A percentile compares a stretch with the other conserved stretches of the same genome.
Evolutionary conservation across 2,113 vertebrate species (phyloP).

Genomic region (Plotosus lineatus): DNA sequence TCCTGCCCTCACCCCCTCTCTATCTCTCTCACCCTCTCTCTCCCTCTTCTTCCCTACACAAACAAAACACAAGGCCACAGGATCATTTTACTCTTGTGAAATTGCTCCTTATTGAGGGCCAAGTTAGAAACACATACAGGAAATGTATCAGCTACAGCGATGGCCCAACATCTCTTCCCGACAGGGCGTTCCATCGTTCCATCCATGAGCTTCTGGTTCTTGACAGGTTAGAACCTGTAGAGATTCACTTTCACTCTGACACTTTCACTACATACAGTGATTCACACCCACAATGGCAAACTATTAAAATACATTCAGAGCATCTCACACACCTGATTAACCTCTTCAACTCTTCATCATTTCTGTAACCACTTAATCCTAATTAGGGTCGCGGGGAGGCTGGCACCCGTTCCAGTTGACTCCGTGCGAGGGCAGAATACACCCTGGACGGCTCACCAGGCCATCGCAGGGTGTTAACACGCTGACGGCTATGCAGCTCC

Average conservation of each 20-base stretch:
- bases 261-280: not conserved
- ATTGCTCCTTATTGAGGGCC: not conserved
- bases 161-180: not conserved
- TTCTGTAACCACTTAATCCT: too few relatives aligned
- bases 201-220: not conserved
- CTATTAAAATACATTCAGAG: not conserved
- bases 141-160: not conserved
- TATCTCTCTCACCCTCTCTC: not conserved
- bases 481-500: too few relatives aligned
- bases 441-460: too few relatives aligned
- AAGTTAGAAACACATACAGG: not conserved
- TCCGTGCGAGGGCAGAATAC: too few relatives aligned
- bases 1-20: too few relatives aligned
- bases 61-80: not conserved
- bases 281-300: not conserved
- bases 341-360: not conserved
- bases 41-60: not conserved
- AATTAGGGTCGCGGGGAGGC: too few relatives aligned
- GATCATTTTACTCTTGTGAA: not conserved
- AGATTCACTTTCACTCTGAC: not conserved
- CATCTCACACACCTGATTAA: not conserved
- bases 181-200: not conserved
- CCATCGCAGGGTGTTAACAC: too few relatives aligned
- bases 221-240: constrained; percentile 1
- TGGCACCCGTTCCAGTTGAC: too few relatives aligned